phyloP scores from a whole-genome alignment of 1,140 invertebrate genomes.

The Streblospio benedicti region DNA sequence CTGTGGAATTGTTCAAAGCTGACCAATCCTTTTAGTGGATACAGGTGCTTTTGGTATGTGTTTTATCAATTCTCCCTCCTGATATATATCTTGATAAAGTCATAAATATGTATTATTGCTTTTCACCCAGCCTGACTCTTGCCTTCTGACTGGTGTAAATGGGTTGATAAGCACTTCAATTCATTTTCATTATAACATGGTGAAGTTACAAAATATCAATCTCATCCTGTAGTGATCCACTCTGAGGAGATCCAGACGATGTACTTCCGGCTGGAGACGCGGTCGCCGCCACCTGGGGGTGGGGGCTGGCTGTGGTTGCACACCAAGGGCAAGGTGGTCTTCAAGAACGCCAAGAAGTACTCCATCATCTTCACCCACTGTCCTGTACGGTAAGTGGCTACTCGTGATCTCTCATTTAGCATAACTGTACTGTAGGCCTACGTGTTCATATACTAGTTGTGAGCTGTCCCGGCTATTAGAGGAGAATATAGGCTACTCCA shows the following conservation, averaged over 20 bases:
- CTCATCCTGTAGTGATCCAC: constrained; percentile 24
- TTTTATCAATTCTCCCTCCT: no score
- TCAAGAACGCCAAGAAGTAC: constrained; percentile 36
- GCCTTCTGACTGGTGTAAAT: no score
- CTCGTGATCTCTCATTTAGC: not conserved
- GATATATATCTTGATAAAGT: no score
- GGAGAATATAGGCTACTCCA: not conserved
- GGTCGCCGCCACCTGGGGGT: no score
- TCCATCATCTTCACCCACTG: constrained; percentile 36
- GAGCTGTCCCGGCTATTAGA: not conserved
- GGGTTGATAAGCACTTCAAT: no score
- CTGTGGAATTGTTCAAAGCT: no score
- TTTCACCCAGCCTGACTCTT: no score
- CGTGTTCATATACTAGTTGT: not conserved
- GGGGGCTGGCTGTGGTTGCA: constrained; percentile 30
- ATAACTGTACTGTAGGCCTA: not conserved
- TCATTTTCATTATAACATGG: no score
- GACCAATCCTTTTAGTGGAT: no score
- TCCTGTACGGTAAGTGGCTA: constrained; percentile 27
- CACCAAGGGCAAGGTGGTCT: constrained; percentile 30
- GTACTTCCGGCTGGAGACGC: constrained; percentile 28
- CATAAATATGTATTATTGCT: no score
- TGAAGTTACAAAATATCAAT: no score
- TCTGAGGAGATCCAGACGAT: constrained; percentile 32
- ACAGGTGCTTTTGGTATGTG: no score